phyloP scores from a whole-genome alignment of 2,888 invertebrate genomes.

The Acronicta aceris region DNA sequence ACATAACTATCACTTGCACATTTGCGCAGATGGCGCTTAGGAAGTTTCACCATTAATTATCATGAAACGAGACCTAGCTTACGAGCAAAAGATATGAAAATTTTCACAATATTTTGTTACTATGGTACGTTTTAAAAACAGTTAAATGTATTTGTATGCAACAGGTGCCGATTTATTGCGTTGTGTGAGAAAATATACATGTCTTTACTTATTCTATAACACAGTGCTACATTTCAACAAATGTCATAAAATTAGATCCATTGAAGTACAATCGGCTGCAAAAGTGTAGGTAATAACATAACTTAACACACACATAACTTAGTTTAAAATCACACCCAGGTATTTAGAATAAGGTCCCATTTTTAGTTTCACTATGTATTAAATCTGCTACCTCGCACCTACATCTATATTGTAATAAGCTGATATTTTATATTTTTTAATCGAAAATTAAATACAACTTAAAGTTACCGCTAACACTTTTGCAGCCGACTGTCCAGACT shows the following conservation, averaged over 20 bases:
- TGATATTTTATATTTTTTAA: too few relatives aligned
- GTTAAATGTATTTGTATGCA: constrained; percentile 28
- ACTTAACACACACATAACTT: too few relatives aligned
- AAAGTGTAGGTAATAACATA: constrained; percentile 8
- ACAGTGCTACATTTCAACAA: constrained; percentile 41
- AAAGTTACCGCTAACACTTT: constrained; percentile 13
- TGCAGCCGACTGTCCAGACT: constrained; percentile 22
- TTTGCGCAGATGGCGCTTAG: constrained; percentile 28
- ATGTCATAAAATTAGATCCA: constrained; percentile 32
- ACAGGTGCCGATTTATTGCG: constrained; percentile 37
- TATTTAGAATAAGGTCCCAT: too few relatives aligned
- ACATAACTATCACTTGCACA: constrained; percentile 32
- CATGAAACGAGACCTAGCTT: constrained; percentile 4
- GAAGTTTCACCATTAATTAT: constrained; percentile 18
- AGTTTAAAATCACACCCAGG: not conserved
- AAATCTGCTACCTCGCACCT: too few relatives aligned
- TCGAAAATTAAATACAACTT: not conserved
- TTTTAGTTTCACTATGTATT: too few relatives aligned
- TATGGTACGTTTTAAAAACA: constrained; percentile 13
- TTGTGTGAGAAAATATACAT: constrained; percentile 22
- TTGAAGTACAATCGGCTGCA: constrained; percentile 29
- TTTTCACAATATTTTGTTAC: constrained; percentile 9
- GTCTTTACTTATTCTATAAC: constrained; percentile 24
- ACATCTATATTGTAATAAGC: too few relatives aligned
- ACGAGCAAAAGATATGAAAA: constrained; percentile 34